Conservation (phyloP, 2,797 vertebrate species). For the Bucorvus abyssinicus region DNA sequence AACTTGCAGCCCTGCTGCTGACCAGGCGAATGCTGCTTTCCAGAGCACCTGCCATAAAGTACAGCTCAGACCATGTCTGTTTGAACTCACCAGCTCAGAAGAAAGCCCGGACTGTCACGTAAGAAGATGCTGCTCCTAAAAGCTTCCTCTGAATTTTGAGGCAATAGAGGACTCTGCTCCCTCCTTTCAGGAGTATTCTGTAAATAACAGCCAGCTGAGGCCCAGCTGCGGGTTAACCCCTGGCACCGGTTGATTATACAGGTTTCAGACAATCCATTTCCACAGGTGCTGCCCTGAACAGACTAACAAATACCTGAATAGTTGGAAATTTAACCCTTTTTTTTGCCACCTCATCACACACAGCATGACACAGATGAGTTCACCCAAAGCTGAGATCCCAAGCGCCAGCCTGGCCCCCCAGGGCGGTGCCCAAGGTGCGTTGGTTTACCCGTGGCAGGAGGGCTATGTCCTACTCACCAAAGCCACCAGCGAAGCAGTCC, state of each 20-base stretch:
- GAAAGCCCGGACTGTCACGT: accelerated
- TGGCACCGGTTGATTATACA: background rate
- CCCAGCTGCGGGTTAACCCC: background rate
- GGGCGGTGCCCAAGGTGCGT: accelerated
- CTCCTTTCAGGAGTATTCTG: background rate
- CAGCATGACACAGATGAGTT: accelerated
- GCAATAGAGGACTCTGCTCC: background rate
- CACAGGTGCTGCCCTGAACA: background rate
- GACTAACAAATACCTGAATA: background rate
- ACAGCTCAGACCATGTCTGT: background rate
- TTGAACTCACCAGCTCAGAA: background rate
- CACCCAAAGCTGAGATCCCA: background rate
- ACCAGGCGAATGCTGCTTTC: background rate
- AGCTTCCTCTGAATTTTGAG: background rate
- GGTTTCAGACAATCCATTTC: background rate
- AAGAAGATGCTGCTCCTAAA: background rate
- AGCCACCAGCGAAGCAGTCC: background rate
- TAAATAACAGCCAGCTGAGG: background rate
- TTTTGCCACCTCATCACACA: background rate
- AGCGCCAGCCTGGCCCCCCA: accelerated
- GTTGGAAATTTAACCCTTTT: background rate
- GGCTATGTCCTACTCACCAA: background rate
- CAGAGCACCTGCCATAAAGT: background rate
- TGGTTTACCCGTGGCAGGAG: accelerated
- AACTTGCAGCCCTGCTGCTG: background rate